Base-by-base conservation (phyloP, 1,140 invertebrate genomes). In the Lepidurus apus region DNA sequence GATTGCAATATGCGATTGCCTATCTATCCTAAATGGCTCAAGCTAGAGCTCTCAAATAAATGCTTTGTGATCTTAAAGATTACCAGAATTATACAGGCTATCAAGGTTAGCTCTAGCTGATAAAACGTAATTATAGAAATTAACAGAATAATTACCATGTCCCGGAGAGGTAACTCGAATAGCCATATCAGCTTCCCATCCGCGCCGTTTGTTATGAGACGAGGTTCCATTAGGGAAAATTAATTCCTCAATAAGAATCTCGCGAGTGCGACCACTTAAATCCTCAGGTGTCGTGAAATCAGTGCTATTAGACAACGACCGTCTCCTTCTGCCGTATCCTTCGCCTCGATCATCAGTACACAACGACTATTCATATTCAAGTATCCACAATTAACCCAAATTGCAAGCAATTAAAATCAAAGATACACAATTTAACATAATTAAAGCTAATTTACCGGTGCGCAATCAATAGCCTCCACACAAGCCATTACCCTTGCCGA, bases 401-500 rank as follows among this genome's bases (percentile, higher is more conserved):
- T 11, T 47, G 45, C 17, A 11, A 17, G 5, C 17, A 8, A 21
- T 8, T 77, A n/a, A 7, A n/a, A 44, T 43, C 1, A 75, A 10
- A 42, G 42, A 10, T 45, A 13, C 8, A 74, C 3, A 73, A 78
- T 3, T n/a, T 7, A 26, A 78, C 17, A 0, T 6, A 34, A 74
- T 17, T 42, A 78, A 42, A 73, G 42, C 6, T 26, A 65, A 43
- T 34, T 42, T 77, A 79, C 79, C n/a, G 79, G 79, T n/a, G 82
- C 75, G 76, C 91, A 91, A 82, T 91, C 91, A 7, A 83, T 82
- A 0, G 86, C 83, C 43, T 90, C 88, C 11, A 91, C 80, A 77
- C 91, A 91, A 5, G 88, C 91, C 0, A 87, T 86, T 6, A 90
- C 85, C 79, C 86, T 86, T 45, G 91, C 88, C 73, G 87, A 89